Evolutionary conservation across 2,888 invertebrate genomes (phyloP).

Genomic region (Ditula angustiorana): DNA sequence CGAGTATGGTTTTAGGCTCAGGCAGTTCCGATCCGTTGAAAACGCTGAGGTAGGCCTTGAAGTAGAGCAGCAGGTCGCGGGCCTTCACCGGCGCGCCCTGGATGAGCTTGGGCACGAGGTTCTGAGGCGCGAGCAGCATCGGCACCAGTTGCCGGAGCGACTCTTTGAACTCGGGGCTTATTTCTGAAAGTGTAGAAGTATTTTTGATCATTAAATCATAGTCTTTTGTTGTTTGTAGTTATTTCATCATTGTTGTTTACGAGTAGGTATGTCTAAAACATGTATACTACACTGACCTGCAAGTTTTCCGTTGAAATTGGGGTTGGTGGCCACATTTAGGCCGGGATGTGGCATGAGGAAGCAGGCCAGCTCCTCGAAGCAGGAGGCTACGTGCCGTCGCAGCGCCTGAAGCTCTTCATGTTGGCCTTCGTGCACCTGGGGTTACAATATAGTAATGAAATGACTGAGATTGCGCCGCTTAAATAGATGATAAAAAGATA

Average conservation of each 20-base stretch:
- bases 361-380: constrained; percentile 97
- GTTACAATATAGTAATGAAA: too few relatives aligned
- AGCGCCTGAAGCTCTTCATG: constrained; percentile 97
- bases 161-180: constrained; percentile 95
- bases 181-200: constrained; percentile 86
- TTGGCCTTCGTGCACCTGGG: constrained; percentile 92
- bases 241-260: too few relatives aligned
- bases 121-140: constrained; percentile 93
- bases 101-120: constrained; percentile 96
- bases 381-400: constrained; percentile 95
- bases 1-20: constrained; percentile 99
- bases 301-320: constrained; percentile 96
- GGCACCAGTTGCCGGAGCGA: constrained; percentile 94
- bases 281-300: constrained; percentile 85
- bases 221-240: too few relatives aligned
- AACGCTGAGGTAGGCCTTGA: constrained; percentile 98
- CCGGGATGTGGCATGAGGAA: constrained; percentile 99
- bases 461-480: too few relatives aligned
- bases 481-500: too few relatives aligned
- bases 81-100: constrained; percentile 96
- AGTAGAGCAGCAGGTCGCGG: constrained; percentile 97
- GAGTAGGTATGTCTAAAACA: too few relatives aligned
- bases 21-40: constrained; percentile 99
- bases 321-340: constrained; percentile 97
- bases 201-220: too few relatives aligned